These are phyloP conservation scores for Achlya flavicornis DNA, from an alignment of 2,888 invertebrate genomes.

Conservation along the genomic window DNA sequence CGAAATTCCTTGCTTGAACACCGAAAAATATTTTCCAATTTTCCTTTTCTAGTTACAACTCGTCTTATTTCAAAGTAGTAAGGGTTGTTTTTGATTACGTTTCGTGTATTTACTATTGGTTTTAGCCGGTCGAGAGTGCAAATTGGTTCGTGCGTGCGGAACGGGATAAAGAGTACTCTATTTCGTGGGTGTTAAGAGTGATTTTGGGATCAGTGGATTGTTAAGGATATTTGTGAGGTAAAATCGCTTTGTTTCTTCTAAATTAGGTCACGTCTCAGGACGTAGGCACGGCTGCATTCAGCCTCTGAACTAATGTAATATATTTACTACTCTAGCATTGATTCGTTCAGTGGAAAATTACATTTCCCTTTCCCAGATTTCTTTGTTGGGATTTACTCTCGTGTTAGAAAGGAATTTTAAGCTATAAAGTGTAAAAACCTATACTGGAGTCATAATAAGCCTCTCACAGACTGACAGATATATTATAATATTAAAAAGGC, in stretches of 20 bases:
- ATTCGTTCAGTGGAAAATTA: constrained; percentile 40
- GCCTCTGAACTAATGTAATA: constrained; percentile 56
- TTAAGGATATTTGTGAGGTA: constrained; percentile 35
- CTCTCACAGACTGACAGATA: too few species aligned
- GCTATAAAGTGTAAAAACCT: too few species aligned
- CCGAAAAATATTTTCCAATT: constrained; percentile 30
- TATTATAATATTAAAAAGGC: too few species aligned
- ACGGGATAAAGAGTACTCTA: constrained; percentile 36
- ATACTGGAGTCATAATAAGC: too few species aligned
- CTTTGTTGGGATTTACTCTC: neutral
- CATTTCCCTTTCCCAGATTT: constrained; percentile 20
- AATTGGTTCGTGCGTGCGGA: constrained; percentile 43
- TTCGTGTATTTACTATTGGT: constrained; percentile 33
- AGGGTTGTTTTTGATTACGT: constrained; percentile 39
- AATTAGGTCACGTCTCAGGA: constrained; percentile 72
- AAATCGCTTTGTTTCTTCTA: constrained; percentile 70
- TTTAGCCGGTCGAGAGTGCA: constrained; percentile 43
- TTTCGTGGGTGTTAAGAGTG: constrained; percentile 35
- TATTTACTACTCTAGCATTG: constrained; percentile 49
- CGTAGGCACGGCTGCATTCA: constrained; percentile 55
- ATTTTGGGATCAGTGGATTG: constrained; percentile 37
- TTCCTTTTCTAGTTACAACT: constrained; percentile 29
- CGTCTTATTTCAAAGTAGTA: constrained; percentile 34
- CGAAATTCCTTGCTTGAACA: constrained; percentile 10
- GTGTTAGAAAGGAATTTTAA: too few species aligned